phyloP scores from a whole-genome alignment of 2,113 vertebrate species.

The Amblyopsis rosae region DNA sequence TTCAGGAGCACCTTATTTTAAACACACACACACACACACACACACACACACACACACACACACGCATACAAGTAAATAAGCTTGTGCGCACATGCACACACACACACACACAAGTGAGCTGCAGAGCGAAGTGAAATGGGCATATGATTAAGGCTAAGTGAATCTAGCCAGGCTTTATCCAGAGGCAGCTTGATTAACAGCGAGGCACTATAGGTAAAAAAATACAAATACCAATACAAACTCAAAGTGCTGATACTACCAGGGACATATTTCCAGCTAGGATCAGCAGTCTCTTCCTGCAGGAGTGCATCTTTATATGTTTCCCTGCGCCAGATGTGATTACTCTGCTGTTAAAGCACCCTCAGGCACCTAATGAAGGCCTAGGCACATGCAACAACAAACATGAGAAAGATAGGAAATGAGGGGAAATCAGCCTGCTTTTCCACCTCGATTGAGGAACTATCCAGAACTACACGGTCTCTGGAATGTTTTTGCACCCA shows the following conservation, averaged over 20 bases:
- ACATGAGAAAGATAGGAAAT: neutral
- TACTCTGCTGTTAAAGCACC: constrained; percentile 85
- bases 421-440: constrained; percentile 1
- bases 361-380: constrained; percentile 88
- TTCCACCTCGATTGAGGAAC: too few species aligned
- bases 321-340: constrained; percentile 91
- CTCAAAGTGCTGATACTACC: constrained; percentile 84
- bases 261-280: constrained; percentile 96
- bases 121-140: constrained; percentile 59
- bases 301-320: constrained; percentile 86
- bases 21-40: neutral
- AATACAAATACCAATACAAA: too few species aligned
- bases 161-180: constrained; percentile 75
- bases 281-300: constrained; percentile 95
- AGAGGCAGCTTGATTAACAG: constrained; percentile 86
- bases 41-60: constrained; percentile 1
- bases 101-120: neutral
- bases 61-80: too few species aligned
- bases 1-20: too few species aligned
- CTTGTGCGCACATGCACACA: too few species aligned
- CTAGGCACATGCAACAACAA: constrained; percentile 63
- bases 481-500: too few species aligned
- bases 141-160: constrained; percentile 81
- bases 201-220: constrained; percentile 82
- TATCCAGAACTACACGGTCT: too few species aligned